phyloP scores from a whole-genome alignment of 1,140 invertebrate genomes.

The Luehdorfia chinensis region DNA sequence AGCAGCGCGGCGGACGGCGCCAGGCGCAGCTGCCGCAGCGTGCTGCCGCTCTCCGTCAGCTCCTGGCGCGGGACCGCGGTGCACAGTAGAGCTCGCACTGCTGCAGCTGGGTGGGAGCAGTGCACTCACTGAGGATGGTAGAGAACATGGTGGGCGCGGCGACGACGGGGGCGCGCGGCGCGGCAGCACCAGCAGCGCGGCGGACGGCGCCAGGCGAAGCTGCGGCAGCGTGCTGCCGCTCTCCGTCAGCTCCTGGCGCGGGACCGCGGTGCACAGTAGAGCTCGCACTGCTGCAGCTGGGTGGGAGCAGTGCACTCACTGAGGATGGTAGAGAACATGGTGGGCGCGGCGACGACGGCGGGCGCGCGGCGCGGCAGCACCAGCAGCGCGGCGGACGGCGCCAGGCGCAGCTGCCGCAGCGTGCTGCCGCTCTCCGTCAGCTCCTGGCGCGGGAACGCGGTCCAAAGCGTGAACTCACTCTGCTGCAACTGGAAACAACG shows the following conservation, averaged over 20 bases:
- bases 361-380: constrained; percentile 80
- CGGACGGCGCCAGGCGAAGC: constrained; percentile 86
- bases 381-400: constrained; percentile 88
- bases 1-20: constrained; percentile 89
- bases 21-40: constrained; percentile 83
- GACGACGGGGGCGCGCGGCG: constrained; percentile 43
- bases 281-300: constrained; percentile 41
- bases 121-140: constrained; percentile 33
- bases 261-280: constrained; percentile 88
- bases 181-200: constrained; percentile 87
- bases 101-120: constrained; percentile 45
- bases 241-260: constrained; percentile 83
- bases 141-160: constrained; percentile 18
- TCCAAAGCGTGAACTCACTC: constrained; percentile 80
- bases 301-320: no score
- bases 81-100: constrained; percentile 78
- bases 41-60: constrained; percentile 81
- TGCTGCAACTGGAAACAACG: constrained; percentile 30
- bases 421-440: constrained; percentile 81
- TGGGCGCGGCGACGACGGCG: constrained; percentile 17
- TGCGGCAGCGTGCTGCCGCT: constrained; percentile 82
- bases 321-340: constrained; percentile 22
- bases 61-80: constrained; percentile 88
- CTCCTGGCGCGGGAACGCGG: constrained; percentile 87
- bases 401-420: constrained; percentile 83